Base-by-base conservation (phyloP, 1,140 invertebrate genomes). In the Nasonia vitripennis region DNA sequence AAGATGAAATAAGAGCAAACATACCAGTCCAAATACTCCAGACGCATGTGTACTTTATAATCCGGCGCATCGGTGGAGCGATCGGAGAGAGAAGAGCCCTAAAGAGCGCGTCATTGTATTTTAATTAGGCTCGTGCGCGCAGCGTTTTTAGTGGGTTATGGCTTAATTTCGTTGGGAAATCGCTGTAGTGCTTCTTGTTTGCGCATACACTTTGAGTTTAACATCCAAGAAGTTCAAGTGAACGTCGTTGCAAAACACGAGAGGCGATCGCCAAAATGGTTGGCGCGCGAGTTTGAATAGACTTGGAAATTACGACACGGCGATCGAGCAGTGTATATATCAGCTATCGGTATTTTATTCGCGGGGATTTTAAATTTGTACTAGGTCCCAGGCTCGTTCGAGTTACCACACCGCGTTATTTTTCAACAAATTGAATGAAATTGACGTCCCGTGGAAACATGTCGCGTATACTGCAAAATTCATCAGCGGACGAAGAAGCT, bases 151-250 rank as follows among this genome's bases (percentile, higher is more conserved):
- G 77, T 20, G 31, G 83, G 23, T 73, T 79, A 73, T 84, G 83
- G 55, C 83, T 73, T 73, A 51, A 84, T 84, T 79, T 79, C 3
- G 41, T 84, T 74, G 68, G 23, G 77, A 71, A 84, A 84, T 73
- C 37, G 9, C 62, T 77, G 10, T 37, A 37, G 34, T n/a, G 74
- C 34, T 73, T 34, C 27, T 71, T 55, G 11, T 84, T 51, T 78
- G 9, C 17, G 74, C 10, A 34, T 68, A 78, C 20, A 41, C 23
- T 41, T 70, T 27, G 41, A 74, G 34, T 73, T 48, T 55, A 62
- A 55, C 27, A 84, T 70, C 1, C 45, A 79, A 83, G 55, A 78
- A 84, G 48, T 78, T 84, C 62, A 74, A 78, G 75, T n/a, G 74
- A 84, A 71, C 27, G 75, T 45, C 68, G 48, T 78, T 83, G 74